Percentiles rank a stretch among this genome's conserved stretches.
Evolutionary conservation across 2,888 invertebrate genomes (phyloP).

Genomic region (Erebia epiphron): DNA sequence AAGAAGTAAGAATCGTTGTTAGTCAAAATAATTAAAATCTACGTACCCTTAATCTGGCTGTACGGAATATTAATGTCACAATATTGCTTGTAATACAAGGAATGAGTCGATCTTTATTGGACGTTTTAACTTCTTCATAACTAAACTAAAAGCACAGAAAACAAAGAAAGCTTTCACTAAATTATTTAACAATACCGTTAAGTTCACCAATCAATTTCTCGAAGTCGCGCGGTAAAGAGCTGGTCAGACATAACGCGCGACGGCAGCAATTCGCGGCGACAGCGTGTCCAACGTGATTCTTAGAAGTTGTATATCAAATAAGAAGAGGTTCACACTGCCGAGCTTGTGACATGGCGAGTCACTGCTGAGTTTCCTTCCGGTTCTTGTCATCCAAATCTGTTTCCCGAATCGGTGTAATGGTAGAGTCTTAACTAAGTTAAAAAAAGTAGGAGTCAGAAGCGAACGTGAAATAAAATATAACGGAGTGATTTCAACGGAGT

Average conservation of each 20-base stretch:
- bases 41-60: neutral
- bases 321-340: neutral
- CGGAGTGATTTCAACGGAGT: neutral
- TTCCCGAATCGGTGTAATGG: neutral
- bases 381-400: neutral
- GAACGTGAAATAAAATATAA: neutral
- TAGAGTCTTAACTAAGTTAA: neutral
- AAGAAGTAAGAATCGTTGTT: neutral
- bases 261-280: neutral
- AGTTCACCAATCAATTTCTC: neutral
- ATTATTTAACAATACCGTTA: slow-evolving; percentile 4
- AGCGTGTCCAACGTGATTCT: neutral
- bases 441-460: neutral
- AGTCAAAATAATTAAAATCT: neutral
- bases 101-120: neutral
- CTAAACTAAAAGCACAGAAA: neutral
- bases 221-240: neutral
- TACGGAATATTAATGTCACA: neutral
- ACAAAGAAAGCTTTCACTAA: neutral
- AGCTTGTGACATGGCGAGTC: neutral
- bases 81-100: neutral
- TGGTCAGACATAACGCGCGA: neutral
- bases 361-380: neutral
- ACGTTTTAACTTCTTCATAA: neutral
- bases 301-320: neutral